phyloP scores from a whole-genome alignment of 2,113 vertebrate genomes.

The human (Homo sapiens) region DNA sequence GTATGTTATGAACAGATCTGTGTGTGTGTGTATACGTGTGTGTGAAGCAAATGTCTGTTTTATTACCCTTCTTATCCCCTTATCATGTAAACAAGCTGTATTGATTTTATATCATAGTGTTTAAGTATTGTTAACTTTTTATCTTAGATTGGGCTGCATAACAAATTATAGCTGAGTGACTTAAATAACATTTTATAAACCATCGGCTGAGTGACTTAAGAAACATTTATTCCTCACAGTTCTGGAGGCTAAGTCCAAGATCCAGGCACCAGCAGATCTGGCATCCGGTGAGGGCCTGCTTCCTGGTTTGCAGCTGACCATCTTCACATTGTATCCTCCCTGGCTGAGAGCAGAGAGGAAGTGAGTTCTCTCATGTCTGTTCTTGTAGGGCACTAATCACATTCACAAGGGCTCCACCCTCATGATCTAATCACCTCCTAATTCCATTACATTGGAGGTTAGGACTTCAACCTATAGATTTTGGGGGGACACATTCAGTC shows the following conservation, averaged over 20 bases:
- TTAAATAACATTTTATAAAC: background rate
- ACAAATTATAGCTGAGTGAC: background rate
- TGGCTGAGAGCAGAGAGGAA: background rate
- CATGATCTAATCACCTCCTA: background rate
- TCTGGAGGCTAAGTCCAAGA: background rate
- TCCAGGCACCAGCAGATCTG: background rate
- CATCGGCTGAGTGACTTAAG: too few species aligned
- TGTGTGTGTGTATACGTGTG: background rate
- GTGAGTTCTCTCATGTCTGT: background rate
- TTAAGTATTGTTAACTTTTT: background rate
- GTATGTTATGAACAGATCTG: background rate
- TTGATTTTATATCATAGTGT: background rate
- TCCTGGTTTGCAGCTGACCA: background rate
- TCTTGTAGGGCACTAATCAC: background rate
- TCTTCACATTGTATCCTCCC: background rate
- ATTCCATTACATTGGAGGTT: background rate
- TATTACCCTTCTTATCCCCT: background rate
- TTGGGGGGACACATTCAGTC: background rate
- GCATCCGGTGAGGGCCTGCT: background rate
- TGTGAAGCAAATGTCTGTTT: background rate
- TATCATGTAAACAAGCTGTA: background rate
- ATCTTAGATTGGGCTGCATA: background rate
- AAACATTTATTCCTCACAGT: background rate
- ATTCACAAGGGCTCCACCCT: background rate
- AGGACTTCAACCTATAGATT: background rate